Percentiles rank a stretch among this genome's conserved stretches.
Conservation (phyloP, 2,888 invertebrate genomes). For the Tyria jacobaeae region DNA sequence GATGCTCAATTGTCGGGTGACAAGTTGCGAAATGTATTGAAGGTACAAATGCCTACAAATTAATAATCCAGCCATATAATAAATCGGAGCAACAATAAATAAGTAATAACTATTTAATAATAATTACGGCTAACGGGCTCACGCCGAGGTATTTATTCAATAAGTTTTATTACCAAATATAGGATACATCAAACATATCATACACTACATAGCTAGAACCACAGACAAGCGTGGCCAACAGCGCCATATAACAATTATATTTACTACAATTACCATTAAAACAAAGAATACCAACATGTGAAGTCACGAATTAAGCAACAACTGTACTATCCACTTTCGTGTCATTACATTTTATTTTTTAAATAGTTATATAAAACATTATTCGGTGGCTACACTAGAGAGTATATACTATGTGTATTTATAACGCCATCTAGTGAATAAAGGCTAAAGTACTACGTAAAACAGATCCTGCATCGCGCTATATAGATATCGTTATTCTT, state of each 20-base stretch:
- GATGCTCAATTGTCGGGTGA: too few species aligned
- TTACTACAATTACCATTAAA: neutral
- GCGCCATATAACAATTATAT: neutral
- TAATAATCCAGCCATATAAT: constrained; percentile 30
- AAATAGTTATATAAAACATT: neutral
- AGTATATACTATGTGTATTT: neutral
- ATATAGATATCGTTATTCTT: too few species aligned
- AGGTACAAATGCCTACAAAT: neutral
- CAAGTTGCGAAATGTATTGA: neutral
- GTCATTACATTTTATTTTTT: neutral
- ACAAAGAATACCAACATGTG: neutral
- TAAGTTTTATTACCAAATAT: constrained; percentile 26
- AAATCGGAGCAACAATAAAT: constrained; percentile 37
- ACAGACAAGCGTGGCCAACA: neutral
- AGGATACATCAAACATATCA: neutral
- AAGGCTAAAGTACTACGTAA: too few species aligned
- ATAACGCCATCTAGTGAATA: neutral
- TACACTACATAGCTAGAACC: neutral
- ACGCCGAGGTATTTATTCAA: constrained; percentile 45
- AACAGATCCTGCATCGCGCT: too few species aligned
- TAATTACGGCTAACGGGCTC: constrained; percentile 49
- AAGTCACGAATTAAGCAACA: neutral
- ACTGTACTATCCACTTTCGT: neutral
- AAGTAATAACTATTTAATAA: constrained; percentile 43
- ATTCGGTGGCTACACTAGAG: neutral